A percentile compares a stretch with the other conserved stretches of the same genome.
phyloP scores from a whole-genome alignment of 2,113 vertebrate species.

The Lepus americanus region DNA sequence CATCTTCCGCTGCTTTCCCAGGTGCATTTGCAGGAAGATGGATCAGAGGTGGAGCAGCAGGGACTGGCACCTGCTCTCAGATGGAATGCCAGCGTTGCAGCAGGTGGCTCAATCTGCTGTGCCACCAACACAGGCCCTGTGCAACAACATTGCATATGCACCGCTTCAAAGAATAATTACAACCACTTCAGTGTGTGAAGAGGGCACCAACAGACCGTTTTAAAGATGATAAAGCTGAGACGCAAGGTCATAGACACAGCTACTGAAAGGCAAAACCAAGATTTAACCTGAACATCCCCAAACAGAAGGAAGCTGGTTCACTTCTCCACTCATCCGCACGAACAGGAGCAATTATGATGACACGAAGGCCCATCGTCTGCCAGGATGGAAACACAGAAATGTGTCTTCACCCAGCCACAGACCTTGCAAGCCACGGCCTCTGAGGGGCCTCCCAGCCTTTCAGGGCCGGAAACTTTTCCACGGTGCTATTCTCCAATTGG shows the following conservation, averaged over 20 bases:
- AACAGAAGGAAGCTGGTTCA: slow-evolving; percentile 13
- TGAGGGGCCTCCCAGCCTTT: neutral
- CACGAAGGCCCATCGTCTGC: neutral
- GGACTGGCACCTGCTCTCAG: no score
- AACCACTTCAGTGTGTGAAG: neutral
- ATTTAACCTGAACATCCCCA: neutral
- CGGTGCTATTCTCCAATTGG: slow-evolving; percentile 13
- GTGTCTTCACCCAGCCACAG: neutral
- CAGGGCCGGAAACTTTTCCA: neutral
- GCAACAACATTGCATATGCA: neutral
- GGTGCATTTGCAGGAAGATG: no score
- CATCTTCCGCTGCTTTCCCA: no score
- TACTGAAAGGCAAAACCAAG: neutral
- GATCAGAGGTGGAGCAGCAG: no score
- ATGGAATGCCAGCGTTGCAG: no score
- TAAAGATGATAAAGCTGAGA: neutral
- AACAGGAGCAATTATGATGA: neutral
- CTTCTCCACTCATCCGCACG: neutral
- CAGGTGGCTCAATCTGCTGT: no score
- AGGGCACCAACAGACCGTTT: neutral
- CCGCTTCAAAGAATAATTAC: slow-evolving; percentile 8
- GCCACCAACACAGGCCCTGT: no score
- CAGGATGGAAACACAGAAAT: neutral
- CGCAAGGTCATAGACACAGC: neutral
- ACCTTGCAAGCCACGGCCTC: neutral